phyloP scores from a whole-genome alignment of 2,797 vertebrate genomes.

The Mastacembelus armatus region DNA sequence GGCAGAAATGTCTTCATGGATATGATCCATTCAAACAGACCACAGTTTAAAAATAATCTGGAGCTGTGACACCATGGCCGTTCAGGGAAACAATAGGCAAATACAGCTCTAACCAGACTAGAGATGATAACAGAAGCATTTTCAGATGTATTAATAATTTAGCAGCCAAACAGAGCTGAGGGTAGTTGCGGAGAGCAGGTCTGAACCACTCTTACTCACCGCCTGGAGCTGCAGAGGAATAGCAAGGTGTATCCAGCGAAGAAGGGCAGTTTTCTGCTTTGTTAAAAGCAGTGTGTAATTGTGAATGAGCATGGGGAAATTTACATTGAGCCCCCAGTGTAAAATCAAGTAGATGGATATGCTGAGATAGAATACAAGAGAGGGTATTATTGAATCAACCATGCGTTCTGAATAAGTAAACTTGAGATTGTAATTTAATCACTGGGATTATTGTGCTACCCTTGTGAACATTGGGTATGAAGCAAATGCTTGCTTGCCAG shows the following conservation, averaged over 20 bases:
- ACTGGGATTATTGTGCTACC: slow-evolving; percentile 59
- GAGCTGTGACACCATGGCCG: slow-evolving; percentile 36
- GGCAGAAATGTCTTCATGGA: slow-evolving; percentile 11
- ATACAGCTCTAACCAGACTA: slow-evolving; percentile 57
- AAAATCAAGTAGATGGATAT: slow-evolving; percentile 74
- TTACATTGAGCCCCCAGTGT: slow-evolving; percentile 64
- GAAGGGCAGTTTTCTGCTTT: slow-evolving; percentile 43
- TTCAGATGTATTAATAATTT: slow-evolving; percentile 82
- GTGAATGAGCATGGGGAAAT: slow-evolving; percentile 58
- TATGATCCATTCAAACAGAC: slow-evolving; percentile 34
- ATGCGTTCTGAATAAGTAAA: slow-evolving; percentile 70
- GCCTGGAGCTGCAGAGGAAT: slow-evolving; percentile 64
- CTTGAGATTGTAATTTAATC: slow-evolving; percentile 73
- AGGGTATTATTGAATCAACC: slow-evolving; percentile 68
- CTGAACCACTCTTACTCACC: slow-evolving; percentile 70
- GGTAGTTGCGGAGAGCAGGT: slow-evolving; percentile 64
- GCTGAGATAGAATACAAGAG: slow-evolving; percentile 57
- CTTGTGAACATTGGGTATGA: slow-evolving; percentile 63
- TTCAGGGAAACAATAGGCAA: slow-evolving; percentile 68
- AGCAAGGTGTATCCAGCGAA: slow-evolving; percentile 65
- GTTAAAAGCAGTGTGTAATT: slow-evolving; percentile 55
- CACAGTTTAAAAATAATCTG: slow-evolving; percentile 26
- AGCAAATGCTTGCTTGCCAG: slow-evolving; percentile 56
- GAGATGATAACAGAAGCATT: slow-evolving; percentile 75
- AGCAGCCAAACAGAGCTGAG: slow-evolving; percentile 76